Conservation (phyloP, 2,888 invertebrate genomes). For the Cryptophagus acutangulus region DNA sequence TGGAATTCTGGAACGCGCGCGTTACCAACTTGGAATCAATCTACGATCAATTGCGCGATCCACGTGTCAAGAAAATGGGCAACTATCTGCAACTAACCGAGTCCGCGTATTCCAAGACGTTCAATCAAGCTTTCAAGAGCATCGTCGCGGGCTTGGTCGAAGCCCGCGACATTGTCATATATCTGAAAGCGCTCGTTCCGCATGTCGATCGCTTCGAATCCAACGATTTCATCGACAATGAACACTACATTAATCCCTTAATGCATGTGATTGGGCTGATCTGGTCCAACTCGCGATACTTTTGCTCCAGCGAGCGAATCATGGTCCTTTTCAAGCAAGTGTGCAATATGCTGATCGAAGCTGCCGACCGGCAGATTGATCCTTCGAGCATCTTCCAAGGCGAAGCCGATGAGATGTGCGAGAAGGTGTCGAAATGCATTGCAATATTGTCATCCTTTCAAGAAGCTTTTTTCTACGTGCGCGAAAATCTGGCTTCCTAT, state of each 20-base stretch:
- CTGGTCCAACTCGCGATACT: constrained; percentile 71
- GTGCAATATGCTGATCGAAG: constrained; percentile 74
- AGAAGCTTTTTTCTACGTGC: constrained; percentile 50
- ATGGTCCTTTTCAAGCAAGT: constrained; percentile 72
- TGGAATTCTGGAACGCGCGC: constrained; percentile 76
- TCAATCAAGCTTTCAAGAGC: constrained; percentile 72
- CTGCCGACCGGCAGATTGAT: constrained; percentile 68
- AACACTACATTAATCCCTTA: constrained; percentile 59
- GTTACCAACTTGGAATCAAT: constrained; percentile 79
- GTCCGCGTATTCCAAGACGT: constrained; percentile 75
- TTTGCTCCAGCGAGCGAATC: constrained; percentile 51
- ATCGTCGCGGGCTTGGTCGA: constrained; percentile 76
- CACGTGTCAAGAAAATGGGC: constrained; percentile 78
- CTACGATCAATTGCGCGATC: constrained; percentile 79
- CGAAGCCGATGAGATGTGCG: constrained; percentile 53
- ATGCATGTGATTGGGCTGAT: constrained; percentile 76
- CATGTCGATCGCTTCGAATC: constrained; percentile 69
- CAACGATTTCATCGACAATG: constrained; percentile 62
- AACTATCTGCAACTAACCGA: constrained; percentile 62
- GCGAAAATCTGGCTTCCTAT: constrained; percentile 46
- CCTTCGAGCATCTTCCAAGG: constrained; percentile 80
- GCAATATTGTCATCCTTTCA: constrained; percentile 36
- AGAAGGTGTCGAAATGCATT: constrained; percentile 36
- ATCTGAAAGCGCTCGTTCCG: constrained; percentile 67
- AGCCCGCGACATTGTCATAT: constrained; percentile 76